These are phyloP conservation scores for Cryptotis parvus DNA, from an alignment of 2,113 vertebrate genomes.

Conservation along the genomic window DNA sequence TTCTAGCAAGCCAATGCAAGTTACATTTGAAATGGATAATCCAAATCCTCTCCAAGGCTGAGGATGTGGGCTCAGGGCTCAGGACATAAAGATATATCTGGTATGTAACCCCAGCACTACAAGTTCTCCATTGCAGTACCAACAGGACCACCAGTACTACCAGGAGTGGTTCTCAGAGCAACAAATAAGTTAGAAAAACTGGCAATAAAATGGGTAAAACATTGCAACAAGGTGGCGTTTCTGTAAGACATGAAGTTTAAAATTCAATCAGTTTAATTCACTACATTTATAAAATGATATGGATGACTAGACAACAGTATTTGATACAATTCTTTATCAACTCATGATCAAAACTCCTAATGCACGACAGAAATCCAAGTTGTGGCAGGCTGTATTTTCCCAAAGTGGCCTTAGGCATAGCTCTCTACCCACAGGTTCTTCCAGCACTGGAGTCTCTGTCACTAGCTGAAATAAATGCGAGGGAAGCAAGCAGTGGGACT, in stretches of 20 bases:
- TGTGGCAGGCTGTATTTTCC: background rate
- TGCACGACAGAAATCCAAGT: background rate
- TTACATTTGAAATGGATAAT: background rate
- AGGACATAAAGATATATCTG: no score
- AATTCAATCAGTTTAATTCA: conserved; percentile 30
- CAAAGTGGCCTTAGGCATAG: background rate
- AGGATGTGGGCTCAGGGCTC: no score
- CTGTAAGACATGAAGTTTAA: background rate
- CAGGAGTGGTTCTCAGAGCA: no score
- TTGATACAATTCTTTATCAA: background rate
- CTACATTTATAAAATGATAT: background rate
- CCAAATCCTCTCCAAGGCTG: no score
- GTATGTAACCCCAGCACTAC: no score
- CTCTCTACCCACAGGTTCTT: background rate
- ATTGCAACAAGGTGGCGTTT: conserved; percentile 27
- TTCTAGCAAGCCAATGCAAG: background rate
- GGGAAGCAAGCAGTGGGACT: background rate
- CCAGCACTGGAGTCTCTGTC: background rate
- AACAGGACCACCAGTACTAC: no score
- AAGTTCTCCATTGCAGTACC: no score
- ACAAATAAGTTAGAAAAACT: no score
- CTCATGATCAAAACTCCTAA: conserved; percentile 37
- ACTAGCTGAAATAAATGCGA: background rate
- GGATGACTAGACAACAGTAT: background rate
- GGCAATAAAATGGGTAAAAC: no score